Evolutionary conservation across 2,797 vertebrate genomes (phyloP).

Genomic region (Esox lucius): DNA sequence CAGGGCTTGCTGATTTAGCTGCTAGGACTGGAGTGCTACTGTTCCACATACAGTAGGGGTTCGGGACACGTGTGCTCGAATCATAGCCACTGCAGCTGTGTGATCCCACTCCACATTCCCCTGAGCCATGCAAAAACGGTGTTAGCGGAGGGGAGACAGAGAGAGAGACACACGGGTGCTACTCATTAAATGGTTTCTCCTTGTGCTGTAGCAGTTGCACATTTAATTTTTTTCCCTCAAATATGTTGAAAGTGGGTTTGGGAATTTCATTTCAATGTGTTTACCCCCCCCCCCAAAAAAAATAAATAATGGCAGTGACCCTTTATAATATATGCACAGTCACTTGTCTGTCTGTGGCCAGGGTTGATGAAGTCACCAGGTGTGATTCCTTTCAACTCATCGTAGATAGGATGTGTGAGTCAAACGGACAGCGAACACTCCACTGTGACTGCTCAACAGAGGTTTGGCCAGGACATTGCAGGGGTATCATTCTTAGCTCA

Average conservation of each 20-base stretch:
- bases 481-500: neutral
- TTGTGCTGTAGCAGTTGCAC: neutral
- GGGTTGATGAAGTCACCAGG: neutral
- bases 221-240: neutral
- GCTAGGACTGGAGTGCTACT: neutral
- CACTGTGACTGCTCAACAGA: neutral
- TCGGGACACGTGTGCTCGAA: conserved; percentile 44
- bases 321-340: neutral
- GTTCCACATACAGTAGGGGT: conserved; percentile 11
- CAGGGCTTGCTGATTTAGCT: conserved; percentile 17
- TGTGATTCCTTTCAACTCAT: neutral
- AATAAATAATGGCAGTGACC: neutral
- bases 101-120: conserved; percentile 58
- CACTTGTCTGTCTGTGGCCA: neutral
- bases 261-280: neutral
- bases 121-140: conserved; percentile 50
- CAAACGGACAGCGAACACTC: neutral
- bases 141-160: conserved; percentile 39
- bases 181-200: neutral
- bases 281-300: neutral
- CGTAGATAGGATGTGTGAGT: neutral
- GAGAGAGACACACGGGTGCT: neutral
- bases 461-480: neutral
- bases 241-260: neutral
- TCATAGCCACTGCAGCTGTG: conserved; percentile 46